Evolutionary conservation across 1,140 invertebrate genomes (phyloP), one percentile per base, ranked within the genome.

Genomic region (Bilobella aurantiaca): DNA sequence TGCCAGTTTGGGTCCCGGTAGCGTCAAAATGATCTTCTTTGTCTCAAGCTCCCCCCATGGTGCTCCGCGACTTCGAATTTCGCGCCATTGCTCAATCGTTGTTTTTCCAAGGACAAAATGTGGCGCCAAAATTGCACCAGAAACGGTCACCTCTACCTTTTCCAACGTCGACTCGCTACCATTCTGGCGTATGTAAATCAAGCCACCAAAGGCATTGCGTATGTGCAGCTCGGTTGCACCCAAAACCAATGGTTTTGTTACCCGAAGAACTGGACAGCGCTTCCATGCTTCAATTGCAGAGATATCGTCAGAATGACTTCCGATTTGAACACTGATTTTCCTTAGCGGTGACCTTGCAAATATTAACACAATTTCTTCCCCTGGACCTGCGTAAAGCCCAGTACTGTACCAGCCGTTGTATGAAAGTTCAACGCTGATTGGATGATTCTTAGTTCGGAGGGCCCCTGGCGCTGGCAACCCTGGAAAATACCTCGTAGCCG

Each of bases 91-190:
- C 8, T 3, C 37, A 29, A 21, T 3, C 3, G 37, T 53, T n/a
- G 62, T 63, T 18, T 28, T 29, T 8, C 62, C 62, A 21, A 63
- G 42, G 2, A 28, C 27, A 46, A 53, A 63, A 16, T 56, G 30
- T 12, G 62, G 37, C 5, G 62, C 62, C 27, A 5, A 5, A 53
- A 56, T 32, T 21, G 42, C 62, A 18, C 62, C 62, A 23, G 29
- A 28, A 3, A 63, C 16, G 27, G 60, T 23, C 5, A 62, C 3
- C 37, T 49, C 28, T 12, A 34, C 16, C 18, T 59, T 5, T 16
- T 29, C 58, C 14, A 34, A 59, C 8, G 58, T 14, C 23, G 16
- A 29, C 18, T 59, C 8, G 18, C 5, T n/a, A n/a, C n/a, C n/a
- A 23, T 23, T 28, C 28, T 28, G 16, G 14, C 25, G 23, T 12